Conservation (phyloP, 2,888 invertebrate species). For the Agriopis leucophaearia region DNA sequence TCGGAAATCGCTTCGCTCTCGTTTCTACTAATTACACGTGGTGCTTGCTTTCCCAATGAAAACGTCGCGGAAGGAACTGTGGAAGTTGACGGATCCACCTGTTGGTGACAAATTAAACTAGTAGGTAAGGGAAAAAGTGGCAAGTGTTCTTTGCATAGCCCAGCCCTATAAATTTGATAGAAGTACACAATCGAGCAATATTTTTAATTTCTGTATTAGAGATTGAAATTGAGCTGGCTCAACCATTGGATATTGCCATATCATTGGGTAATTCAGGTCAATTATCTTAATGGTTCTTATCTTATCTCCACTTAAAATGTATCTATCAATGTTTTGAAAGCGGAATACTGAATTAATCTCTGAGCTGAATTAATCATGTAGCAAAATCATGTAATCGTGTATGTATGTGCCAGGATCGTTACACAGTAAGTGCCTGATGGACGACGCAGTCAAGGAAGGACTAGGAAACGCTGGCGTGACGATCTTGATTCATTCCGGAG, state of each 20-base stretch:
- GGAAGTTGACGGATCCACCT: slow-evolving; percentile 44
- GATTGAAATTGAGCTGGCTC: too few species aligned
- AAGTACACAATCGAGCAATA: too few species aligned
- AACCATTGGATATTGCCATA: too few species aligned
- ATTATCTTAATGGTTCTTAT: slow-evolving; percentile 1
- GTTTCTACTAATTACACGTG: slow-evolving; percentile 81
- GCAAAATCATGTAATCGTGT: too few species aligned
- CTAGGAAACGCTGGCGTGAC: too few species aligned
- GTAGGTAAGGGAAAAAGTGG: background rate
- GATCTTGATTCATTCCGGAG: too few species aligned
- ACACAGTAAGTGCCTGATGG: too few species aligned
- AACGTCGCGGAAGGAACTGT: slow-evolving; percentile 67
- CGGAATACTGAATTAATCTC: background rate
- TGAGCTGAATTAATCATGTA: background rate
- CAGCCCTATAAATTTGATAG: too few species aligned
- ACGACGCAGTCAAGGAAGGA: too few species aligned
- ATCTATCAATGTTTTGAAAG: background rate
- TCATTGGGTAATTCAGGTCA: background rate
- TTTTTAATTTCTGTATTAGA: too few species aligned
- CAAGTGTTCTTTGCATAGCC: background rate
- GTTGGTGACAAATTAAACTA: background rate
- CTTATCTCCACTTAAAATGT: background rate
- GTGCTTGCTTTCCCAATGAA: slow-evolving; percentile 77
- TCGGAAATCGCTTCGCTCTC: slow-evolving; percentile 84
- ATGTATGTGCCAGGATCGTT: too few species aligned